phyloP scores from a whole-genome alignment of 2,113 vertebrate genomes.

The Caretta caretta region DNA sequence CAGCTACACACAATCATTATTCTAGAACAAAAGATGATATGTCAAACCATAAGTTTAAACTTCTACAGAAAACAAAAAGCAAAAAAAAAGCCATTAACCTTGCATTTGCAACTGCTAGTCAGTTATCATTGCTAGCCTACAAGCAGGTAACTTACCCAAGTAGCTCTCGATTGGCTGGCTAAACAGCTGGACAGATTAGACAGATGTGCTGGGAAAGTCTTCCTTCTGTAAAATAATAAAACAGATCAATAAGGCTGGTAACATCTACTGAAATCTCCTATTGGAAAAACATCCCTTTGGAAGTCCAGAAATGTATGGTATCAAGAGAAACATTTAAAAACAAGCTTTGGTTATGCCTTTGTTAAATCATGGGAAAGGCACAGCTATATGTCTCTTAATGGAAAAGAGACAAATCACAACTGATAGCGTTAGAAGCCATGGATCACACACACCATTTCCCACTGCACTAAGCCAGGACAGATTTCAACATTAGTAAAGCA shows the following conservation, averaged over 20 bases:
- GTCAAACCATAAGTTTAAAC: background rate
- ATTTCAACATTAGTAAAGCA: constrained; percentile 51
- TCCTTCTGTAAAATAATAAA: constrained; percentile 71
- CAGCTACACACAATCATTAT: background rate
- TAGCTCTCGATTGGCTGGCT: constrained; percentile 30
- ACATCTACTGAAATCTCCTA: background rate
- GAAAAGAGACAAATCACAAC: background rate
- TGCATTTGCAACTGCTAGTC: background rate
- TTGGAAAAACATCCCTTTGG: background rate
- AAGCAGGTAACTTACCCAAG: constrained; percentile 61
- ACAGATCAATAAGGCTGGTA: background rate
- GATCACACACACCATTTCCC: background rate
- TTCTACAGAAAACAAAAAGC: background rate
- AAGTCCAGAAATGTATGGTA: background rate
- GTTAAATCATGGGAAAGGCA: background rate
- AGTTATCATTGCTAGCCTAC: background rate
- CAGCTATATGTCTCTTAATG: background rate
- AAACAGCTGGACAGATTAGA: constrained; percentile 22
- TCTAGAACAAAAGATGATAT: background rate
- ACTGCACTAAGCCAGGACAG: background rate
- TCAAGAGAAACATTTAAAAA: background rate
- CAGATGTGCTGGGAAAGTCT: constrained; percentile 25
- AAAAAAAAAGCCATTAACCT: background rate
- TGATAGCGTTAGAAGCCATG: background rate
- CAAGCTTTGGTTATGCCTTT: background rate